Conservation (phyloP, 2,113 vertebrate genomes). For the Ctenodactylus gundi region DNA sequence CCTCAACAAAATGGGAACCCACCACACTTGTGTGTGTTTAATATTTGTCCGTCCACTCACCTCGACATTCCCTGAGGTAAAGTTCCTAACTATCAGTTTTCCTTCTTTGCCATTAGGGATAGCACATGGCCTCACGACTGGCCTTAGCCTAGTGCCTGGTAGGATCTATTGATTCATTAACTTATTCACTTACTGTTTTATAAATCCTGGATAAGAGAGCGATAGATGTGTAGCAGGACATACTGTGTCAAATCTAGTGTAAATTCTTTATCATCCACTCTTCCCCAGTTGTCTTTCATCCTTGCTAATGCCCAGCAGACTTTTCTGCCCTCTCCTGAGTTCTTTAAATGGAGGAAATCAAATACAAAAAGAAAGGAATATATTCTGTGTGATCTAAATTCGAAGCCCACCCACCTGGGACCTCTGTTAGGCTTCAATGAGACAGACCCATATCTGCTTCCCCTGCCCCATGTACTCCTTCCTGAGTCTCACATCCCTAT, state of each 20-base stretch:
- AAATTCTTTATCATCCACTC: neutral
- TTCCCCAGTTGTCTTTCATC: neutral
- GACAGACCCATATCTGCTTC: neutral
- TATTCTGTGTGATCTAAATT: neutral
- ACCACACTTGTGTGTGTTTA: neutral
- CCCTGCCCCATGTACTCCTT: neutral
- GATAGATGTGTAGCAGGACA: neutral
- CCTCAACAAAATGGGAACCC: neutral
- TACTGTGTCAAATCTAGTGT: neutral
- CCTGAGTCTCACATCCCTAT: neutral
- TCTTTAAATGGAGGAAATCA: neutral
- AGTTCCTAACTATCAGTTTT: neutral
- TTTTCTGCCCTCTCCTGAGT: neutral
- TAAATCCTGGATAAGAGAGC: neutral
- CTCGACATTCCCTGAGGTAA: neutral
- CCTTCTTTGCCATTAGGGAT: neutral
- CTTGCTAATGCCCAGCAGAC: neutral
- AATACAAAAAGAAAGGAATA: neutral
- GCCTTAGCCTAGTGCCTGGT: neutral
- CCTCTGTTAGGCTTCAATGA: neutral
- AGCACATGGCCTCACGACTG: neutral
- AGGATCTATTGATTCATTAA: neutral
- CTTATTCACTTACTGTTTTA: neutral
- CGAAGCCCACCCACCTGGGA: neutral
- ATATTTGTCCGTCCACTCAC: neutral